Base-by-base conservation (phyloP, 2,113 vertebrate genomes). In the Rhipidura dahli region DNA sequence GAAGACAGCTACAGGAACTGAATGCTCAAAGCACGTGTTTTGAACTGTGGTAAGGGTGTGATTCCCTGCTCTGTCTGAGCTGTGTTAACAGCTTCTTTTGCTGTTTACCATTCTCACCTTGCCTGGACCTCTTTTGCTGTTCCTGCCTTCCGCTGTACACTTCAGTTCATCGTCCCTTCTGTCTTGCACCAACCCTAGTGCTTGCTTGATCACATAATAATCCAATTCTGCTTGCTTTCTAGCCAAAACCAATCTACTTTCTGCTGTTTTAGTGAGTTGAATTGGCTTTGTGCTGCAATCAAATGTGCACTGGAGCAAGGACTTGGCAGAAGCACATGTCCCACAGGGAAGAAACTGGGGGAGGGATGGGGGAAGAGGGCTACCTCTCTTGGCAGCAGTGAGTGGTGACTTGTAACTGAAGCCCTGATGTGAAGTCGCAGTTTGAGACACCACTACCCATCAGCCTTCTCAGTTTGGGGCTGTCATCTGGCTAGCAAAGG, bases 181-280 rank as follows among this genome's bases (percentile, higher is more conserved):
- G 71, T 65, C 78, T 86, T 88, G 54, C 64, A 70, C 33, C 76
- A 83, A 27, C n/a, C 60, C 42, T 47, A 27, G 18, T 83, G 54
- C 85, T 92, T 5, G 1, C 63, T 88, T 70, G 68, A 39, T 93
- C 95, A 39, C 30, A 27, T 61, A 49, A 44, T 45, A 80, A 88
- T 66, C 82, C 88, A 83, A 40, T 88, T 77, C 82, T 66, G 23
- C 44, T 76, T 80, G 53, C 71, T 94, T 93, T 86, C 71, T 50
- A 90, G 92, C 92, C 90, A 88, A 96, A 97, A 50, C 35, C 68
- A 90, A 93, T 92, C 93, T 89, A 88, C 76, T 88, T 92, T 94
- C 86, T 81, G 42, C 83, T 92, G 83, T 24, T 94, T 94, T 83
- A 94, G 79, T 95, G 88, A 86, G 85, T 72, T 59, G 90, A 66